These are phyloP conservation scores for Hoplodrina ambigua DNA, from an alignment of 2,888 invertebrate genomes.

Conservation along the genomic window DNA sequence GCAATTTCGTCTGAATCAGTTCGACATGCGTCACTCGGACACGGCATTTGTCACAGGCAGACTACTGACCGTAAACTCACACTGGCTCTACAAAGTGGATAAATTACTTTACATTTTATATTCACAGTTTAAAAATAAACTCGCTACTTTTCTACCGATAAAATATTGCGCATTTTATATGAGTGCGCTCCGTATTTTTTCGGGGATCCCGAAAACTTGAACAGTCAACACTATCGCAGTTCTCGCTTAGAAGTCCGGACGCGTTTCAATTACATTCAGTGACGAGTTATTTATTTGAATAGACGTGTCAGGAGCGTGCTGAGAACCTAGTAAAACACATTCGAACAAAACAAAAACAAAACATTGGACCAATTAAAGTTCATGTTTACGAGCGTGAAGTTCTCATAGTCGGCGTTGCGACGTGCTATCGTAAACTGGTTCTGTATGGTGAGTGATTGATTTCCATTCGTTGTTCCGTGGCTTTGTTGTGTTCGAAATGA, in stretches of 20 bases:
- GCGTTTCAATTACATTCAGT: constrained; percentile 47
- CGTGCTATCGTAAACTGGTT: constrained; percentile 56
- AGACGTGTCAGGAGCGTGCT: constrained; percentile 34
- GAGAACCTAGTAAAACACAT: constrained; percentile 43
- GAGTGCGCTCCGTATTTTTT: constrained; percentile 32
- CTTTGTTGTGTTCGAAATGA: constrained; percentile 62
- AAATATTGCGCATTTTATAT: constrained; percentile 26
- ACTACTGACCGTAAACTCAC: constrained; percentile 53
- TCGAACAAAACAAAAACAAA: constrained; percentile 56
- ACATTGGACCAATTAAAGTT: constrained; percentile 61
- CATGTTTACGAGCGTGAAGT: constrained; percentile 56
- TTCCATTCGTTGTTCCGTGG: constrained; percentile 54
- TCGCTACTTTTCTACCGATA: constrained; percentile 36
- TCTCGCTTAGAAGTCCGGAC: constrained; percentile 35
- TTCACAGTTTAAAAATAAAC: constrained; percentile 57
- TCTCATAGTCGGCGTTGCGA: constrained; percentile 48
- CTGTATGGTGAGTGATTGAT: constrained; percentile 64
- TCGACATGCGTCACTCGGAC: constrained; percentile 60
- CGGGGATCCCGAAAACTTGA: constrained; percentile 42
- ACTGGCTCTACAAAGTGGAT: constrained; percentile 45
- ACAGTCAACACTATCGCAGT: constrained; percentile 42
- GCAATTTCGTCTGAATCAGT: constrained; percentile 63
- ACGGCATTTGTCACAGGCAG: constrained; percentile 53
- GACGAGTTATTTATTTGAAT: constrained; percentile 48
- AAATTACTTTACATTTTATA: constrained; percentile 57